Conservation (phyloP, 2,888 invertebrate genomes). For the Eubasilissa splendida region DNA sequence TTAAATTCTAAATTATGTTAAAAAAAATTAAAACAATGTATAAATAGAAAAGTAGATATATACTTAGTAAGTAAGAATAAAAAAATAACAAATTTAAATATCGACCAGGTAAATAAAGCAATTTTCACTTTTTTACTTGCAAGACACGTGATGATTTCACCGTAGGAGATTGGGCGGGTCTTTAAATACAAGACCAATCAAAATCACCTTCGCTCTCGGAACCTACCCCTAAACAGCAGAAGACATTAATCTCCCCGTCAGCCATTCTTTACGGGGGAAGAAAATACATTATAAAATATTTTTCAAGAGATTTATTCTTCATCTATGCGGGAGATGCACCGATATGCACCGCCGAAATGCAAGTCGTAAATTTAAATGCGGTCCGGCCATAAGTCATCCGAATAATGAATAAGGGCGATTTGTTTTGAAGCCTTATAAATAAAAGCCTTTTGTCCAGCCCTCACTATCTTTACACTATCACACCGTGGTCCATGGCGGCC, state of each 20-base stretch:
- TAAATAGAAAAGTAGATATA: too few relatives aligned
- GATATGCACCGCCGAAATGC: constrained; percentile 45
- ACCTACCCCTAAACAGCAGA: constrained; percentile 48
- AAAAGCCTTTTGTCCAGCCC: constrained; percentile 68
- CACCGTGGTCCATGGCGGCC: constrained; percentile 60
- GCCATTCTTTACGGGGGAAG: constrained; percentile 47
- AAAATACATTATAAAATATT: constrained; percentile 47
- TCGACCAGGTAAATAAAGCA: too few relatives aligned
- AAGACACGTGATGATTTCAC: too few relatives aligned
- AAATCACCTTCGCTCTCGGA: constrained; percentile 27
- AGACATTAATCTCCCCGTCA: constrained; percentile 52
- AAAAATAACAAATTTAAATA: too few relatives aligned
- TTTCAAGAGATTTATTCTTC: constrained; percentile 45
- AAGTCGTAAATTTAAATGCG: constrained; percentile 50
- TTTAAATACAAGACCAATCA: constrained; percentile 26
- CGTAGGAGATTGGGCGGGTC: constrained; percentile 2
- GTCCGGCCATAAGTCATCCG: constrained; percentile 68
- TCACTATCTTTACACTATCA: constrained; percentile 47
- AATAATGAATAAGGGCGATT: constrained; percentile 75
- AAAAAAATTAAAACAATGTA: too few relatives aligned
- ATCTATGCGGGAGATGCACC: constrained; percentile 53
- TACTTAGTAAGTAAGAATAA: too few relatives aligned
- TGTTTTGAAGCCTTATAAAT: constrained; percentile 73
- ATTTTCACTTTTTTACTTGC: too few relatives aligned
- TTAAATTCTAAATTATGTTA: too few relatives aligned